phyloP scores from a whole-genome alignment of 1,140 invertebrate species.

The Ceratina calcarata region DNA sequence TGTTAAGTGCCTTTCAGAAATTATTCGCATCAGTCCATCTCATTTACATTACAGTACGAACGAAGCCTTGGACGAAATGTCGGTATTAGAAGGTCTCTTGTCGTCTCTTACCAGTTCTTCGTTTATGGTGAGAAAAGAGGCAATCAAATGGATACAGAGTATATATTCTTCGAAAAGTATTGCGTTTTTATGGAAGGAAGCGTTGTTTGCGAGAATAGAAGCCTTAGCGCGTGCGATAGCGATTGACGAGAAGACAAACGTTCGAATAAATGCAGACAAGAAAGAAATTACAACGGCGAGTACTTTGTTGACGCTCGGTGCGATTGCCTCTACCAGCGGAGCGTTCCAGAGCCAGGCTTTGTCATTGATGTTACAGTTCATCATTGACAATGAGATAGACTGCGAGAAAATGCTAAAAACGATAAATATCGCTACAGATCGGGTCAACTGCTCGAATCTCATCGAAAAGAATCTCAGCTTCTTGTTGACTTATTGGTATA shows the following conservation, averaged over 20 bases:
- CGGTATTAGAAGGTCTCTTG: conserved; percentile 65
- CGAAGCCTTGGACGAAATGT: conserved; percentile 7
- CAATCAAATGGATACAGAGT: conserved; percentile 70
- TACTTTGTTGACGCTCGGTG: conserved; percentile 72
- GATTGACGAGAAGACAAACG: conserved; percentile 10
- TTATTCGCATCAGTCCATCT: conserved; percentile 62
- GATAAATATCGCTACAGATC: conserved; percentile 62
- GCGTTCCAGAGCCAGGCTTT: conserved; percentile 75
- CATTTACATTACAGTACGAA: conserved; percentile 18
- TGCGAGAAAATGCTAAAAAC: conserved; percentile 67
- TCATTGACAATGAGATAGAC: conserved; percentile 70
- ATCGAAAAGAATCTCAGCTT: conserved; percentile 76
- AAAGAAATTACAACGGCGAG: conserved; percentile 69
- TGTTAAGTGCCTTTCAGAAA: conserved; percentile 69
- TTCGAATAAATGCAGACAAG: conserved; percentile 72
- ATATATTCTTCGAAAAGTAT: conserved; percentile 64
- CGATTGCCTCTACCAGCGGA: conserved; percentile 73
- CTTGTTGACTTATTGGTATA: conserved; percentile 61
- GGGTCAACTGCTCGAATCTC: conserved; percentile 59
- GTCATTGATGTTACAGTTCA: conserved; percentile 71
- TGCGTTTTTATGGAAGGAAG: conserved; percentile 62
- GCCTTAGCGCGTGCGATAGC: conserved; percentile 2
- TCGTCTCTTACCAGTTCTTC: conserved; percentile 71
- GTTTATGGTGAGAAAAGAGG: conserved; percentile 74
- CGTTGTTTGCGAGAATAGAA: conserved; percentile 68